These are phyloP conservation scores for Ylistrum balloti DNA, from an alignment of 1,140 invertebrate genomes.

Conservation along the genomic window DNA sequence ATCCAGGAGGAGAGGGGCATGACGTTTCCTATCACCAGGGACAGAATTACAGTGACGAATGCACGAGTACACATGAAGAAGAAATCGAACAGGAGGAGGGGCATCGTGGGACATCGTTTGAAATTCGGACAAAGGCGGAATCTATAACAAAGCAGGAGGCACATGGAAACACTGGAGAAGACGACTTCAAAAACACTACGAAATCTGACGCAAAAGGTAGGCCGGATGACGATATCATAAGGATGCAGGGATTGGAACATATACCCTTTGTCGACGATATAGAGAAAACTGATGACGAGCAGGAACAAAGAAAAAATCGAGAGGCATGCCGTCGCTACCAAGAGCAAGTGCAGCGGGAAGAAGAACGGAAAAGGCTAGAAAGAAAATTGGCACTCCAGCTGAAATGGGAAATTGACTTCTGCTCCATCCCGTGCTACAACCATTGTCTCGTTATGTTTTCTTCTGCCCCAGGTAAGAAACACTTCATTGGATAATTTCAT, in stretches of 20 bases:
- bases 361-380: not conserved
- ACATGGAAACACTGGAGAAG: not conserved
- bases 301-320: not conserved
- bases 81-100: not conserved
- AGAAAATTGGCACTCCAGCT: not conserved
- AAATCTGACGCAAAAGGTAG: not conserved
- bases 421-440: not conserved
- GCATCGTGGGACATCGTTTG: not conserved
- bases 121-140: not conserved
- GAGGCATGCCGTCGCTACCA: not conserved
- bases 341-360: not conserved
- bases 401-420: not conserved
- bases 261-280: not conserved
- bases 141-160: not conserved
- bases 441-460: constrained; percentile 25
- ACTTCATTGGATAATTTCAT: no score
- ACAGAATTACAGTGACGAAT: not conserved
- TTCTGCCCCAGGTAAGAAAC: not conserved
- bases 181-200: not conserved
- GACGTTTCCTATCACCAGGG: not conserved
- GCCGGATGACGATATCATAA: not conserved
- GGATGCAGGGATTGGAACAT: not conserved
- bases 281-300: not conserved
- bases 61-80: not conserved
- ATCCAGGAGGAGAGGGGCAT: not conserved